Percentiles rank a stretch among this genome's conserved stretches.
phyloP scores from a whole-genome alignment of 2,888 invertebrate genomes.

The Drosophila testacea region DNA sequence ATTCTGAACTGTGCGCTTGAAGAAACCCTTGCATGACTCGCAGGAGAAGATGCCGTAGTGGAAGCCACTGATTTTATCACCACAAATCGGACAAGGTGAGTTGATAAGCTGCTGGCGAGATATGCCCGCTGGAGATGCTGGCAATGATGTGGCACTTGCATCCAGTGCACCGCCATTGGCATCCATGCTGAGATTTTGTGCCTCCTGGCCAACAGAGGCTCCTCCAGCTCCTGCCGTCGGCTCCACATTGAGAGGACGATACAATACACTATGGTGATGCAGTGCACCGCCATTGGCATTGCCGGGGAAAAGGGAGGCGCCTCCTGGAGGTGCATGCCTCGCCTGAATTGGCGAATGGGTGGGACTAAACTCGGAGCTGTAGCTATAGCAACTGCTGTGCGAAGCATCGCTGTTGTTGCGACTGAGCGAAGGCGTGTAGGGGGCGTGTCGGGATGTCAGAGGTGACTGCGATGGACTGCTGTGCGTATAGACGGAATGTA shows the following conservation, averaged over 20 bases:
- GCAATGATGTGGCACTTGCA: conserved; percentile 61
- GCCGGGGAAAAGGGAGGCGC: conserved; percentile 53
- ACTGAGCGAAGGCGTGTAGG: conserved; percentile 93
- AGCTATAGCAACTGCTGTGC: conserved; percentile 94
- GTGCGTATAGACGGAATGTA: conserved; percentile 94
- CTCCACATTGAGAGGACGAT: conserved; percentile 85
- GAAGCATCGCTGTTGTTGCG: conserved; percentile 96
- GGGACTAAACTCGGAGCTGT: conserved; percentile 93
- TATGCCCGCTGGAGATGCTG: conserved; percentile 89
- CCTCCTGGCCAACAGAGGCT: conserved; percentile 52
- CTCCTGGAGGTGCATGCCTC: conserved; percentile 85
- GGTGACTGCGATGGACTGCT: conserved; percentile 94
- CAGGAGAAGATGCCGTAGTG: conserved; percentile 99
- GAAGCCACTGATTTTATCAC: conserved; percentile 98
- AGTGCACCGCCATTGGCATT: conserved; percentile 75
- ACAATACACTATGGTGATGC: conserved; percentile 86
- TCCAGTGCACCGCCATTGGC: conserved; percentile 47
- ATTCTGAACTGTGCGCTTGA: conserved; percentile 99
- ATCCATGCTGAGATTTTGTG: conserved; percentile 82
- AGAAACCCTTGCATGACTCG: conserved; percentile 99
- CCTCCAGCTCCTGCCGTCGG: conserved; percentile 19
- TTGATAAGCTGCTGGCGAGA: conserved; percentile 95
- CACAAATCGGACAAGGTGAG: conserved; percentile 97
- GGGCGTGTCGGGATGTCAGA: conserved; percentile 92
- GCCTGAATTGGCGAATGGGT: conserved; percentile 95